These are phyloP conservation scores for Nibea coibor DNA, from an alignment of 2,113 vertebrate species.

Conservation along the genomic window DNA sequence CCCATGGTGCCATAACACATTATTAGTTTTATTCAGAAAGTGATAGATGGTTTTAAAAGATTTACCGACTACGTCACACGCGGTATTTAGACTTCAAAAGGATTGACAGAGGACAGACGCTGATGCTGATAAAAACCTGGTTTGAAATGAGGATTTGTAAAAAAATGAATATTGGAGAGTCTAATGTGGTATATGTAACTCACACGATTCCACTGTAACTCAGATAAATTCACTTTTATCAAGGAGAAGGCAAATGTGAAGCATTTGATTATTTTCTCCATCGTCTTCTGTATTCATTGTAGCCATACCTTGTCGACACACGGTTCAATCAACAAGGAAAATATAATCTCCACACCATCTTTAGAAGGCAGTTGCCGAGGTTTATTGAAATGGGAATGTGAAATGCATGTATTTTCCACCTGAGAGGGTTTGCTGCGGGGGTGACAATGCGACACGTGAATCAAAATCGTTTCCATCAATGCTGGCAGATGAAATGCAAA, in stretches of 20 bases:
- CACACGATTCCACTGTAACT: conserved; percentile 20
- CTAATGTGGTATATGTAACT: conserved; percentile 13
- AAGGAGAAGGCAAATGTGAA: conserved; percentile 36
- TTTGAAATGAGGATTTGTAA: conserved; percentile 14
- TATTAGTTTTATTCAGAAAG: conserved; percentile 67
- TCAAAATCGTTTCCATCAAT: conserved; percentile 80
- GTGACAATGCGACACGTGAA: conserved; percentile 64
- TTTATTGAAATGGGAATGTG: conserved; percentile 79
- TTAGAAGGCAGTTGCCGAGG: conserved; percentile 62
- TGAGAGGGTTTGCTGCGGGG: conserved; percentile 72
- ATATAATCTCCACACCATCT: conserved; percentile 70
- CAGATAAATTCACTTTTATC: conserved; percentile 17
- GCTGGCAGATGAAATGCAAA: conserved; percentile 80
- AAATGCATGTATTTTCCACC: conserved; percentile 80
- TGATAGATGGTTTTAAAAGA: conserved; percentile 68
- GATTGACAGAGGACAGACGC: conserved; percentile 47
- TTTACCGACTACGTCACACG: conserved; percentile 50
- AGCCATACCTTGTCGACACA: conserved; percentile 64
- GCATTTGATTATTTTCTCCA: conserved; percentile 35
- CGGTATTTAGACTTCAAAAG: conserved; percentile 56
- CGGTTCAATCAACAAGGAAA: conserved; percentile 76
- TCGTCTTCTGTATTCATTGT: conserved; percentile 57
- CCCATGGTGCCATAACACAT: conserved; percentile 44
- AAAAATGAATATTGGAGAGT: conserved; percentile 31
- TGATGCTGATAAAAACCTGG: conserved; percentile 47